These are phyloP conservation scores for Cheilosia grossa DNA, from an alignment of 2,888 invertebrate genomes.

Conservation along the genomic window DNA sequence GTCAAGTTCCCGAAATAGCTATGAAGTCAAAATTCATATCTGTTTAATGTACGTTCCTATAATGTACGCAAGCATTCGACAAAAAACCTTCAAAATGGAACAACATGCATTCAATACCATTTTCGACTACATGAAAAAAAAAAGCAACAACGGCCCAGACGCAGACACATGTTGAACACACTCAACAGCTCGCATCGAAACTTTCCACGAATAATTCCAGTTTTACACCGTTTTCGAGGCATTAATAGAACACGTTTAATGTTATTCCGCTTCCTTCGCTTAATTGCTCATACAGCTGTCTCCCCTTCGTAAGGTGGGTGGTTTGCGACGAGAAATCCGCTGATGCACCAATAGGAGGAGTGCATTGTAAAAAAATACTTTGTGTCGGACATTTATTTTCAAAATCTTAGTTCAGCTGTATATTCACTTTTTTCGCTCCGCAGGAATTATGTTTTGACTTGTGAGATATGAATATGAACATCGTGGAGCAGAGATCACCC, in stretches of 20 bases:
- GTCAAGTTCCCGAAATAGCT: too few relatives aligned
- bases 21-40: too few relatives aligned
- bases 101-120: neutral
- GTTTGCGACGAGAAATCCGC: conserved; percentile 15
- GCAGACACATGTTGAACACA: conserved; percentile 70
- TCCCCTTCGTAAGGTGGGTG: conserved; percentile 62
- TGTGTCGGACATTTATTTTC: conserved; percentile 36
- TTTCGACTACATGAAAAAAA: neutral
- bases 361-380: conserved; percentile 30
- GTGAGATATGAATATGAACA: conserved; percentile 28
- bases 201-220: conserved; percentile 66
- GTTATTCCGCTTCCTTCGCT: conserved; percentile 65
- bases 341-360: conserved; percentile 16
- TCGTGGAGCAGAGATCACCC: conserved; percentile 34
- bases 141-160: conserved; percentile 41
- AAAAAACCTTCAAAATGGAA: neutral
- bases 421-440: conserved; percentile 27
- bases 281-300: conserved; percentile 60
- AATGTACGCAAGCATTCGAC: too few relatives aligned
- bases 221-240: conserved; percentile 59
- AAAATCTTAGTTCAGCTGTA: conserved; percentile 2
- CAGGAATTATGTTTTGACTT: conserved; percentile 45
- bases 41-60: too few relatives aligned
- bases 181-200: conserved; percentile 41
- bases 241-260: conserved; percentile 68